Evolutionary conservation across 2,113 vertebrate species (phyloP).

Genomic region (Alligator mississippiensis): DNA sequence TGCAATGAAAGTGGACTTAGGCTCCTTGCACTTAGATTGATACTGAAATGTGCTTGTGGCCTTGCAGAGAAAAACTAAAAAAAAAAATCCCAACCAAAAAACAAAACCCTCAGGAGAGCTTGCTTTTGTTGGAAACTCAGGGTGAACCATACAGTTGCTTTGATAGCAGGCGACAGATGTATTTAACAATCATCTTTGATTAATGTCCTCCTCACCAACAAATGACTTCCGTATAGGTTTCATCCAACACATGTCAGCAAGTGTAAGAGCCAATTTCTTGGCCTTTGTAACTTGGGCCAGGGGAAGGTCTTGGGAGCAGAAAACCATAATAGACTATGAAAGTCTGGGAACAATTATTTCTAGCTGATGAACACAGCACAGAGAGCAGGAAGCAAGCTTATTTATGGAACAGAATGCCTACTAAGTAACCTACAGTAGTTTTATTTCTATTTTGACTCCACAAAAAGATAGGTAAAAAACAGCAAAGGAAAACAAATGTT

Average conservation of each 20-base stretch:
- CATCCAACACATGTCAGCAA: constrained; percentile 41
- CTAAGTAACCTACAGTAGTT: constrained; percentile 5
- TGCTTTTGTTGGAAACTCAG: not conserved
- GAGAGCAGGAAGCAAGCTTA: constrained; percentile 41
- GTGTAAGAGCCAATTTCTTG: constrained; percentile 57
- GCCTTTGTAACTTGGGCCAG: constrained; percentile 45
- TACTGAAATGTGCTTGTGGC: constrained; percentile 30
- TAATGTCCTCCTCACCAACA: not conserved
- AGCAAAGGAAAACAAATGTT: not conserved
- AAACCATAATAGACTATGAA: not conserved
- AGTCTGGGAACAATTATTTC: constrained; percentile 60
- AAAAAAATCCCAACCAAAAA: no score
- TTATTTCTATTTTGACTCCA: constrained; percentile 26
- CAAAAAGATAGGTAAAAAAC: not conserved
- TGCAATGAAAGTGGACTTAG: not conserved
- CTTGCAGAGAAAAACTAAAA: constrained; percentile 1
- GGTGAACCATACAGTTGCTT: not conserved
- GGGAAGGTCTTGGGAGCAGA: constrained; percentile 52
- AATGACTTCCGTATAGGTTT: constrained; percentile 14
- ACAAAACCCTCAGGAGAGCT: not conserved
- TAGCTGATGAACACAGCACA: constrained; percentile 29
- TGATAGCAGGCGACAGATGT: not conserved
- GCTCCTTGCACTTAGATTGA: constrained; percentile 16
- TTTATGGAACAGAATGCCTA: constrained; percentile 24
- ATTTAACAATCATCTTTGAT: constrained; percentile 38